Base-by-base conservation (phyloP, 92 coral and sea anemone genomes). In the Zoanthus gigantus region DNA sequence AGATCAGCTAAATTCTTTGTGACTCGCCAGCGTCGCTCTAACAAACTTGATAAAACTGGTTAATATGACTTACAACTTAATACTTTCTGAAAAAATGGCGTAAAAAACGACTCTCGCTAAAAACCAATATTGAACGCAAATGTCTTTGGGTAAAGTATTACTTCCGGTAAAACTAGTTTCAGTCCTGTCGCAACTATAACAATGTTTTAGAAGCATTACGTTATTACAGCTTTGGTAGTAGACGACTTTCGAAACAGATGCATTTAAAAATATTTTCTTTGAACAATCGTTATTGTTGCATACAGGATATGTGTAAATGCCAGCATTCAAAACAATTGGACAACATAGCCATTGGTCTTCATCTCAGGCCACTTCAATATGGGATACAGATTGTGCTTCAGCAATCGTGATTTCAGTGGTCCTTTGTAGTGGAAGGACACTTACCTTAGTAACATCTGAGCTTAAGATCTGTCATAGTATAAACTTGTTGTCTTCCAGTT, bases 211-310 rank as follows among this genome's bases (percentile, higher is more conserved):
- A 11, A 60, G 67, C 67, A 60, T 60, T 6, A n/a, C 67, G 16
- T 16, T 60, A 16, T 60, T 60, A 16, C 67, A 60, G 67, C 67
- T 60, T 12, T 60, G 67, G 15, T n/a, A 60, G 18, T 60, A n/a
- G 67, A 60, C 18, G 18, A 60, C 11, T 16, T 60, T 11, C 15
- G 67, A 60, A 9, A 14, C 18, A 50, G 15, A 14, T 60, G 67
- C 18, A 60, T 60, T 60, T 3, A 60, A 60, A 60, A n/a, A 10
- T 60, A 60, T 16, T 60, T 12, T 60, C 18, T 60, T 60, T 16
- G 67, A 60, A 60, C 67, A 60, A 12, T 60, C 1, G 15, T 74
- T 74, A 45, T 74, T 74, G 78, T 74, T 74, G 78, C 78, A 74
- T 17, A 74, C 3, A 17, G 78, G 5, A 18, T 74, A 74, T 4